Percentiles rank a stretch among this genome's conserved stretches.
Evolutionary conservation across 2,797 vertebrate species (phyloP).

Genomic region (Platalea minor): DNA sequence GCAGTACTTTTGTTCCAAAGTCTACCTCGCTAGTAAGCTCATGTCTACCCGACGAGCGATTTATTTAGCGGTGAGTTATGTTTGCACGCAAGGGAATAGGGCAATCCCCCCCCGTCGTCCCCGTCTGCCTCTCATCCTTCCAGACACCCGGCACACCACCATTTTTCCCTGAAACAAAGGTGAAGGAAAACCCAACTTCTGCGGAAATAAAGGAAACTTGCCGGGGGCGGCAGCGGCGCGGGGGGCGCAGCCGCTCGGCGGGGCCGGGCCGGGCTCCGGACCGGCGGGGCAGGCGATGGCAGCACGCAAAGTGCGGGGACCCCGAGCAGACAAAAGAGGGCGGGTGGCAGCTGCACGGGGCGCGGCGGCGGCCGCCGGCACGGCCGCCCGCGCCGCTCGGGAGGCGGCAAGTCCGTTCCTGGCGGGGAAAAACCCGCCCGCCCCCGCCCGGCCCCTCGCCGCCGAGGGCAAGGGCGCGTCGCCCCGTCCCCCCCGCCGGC

Average conservation of each 20-base stretch:
- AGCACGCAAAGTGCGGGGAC: not conserved
- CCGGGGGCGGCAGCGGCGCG: not conserved
- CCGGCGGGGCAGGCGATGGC: not conserved
- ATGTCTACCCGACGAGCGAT: not conserved
- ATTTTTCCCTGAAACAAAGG: slow-evolving; percentile 32
- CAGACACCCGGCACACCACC: slow-evolving; percentile 19
- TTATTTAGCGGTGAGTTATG: not conserved
- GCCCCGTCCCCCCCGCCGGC: not conserved
- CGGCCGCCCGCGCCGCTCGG: not conserved
- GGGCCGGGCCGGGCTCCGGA: not conserved
- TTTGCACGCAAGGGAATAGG: not conserved
- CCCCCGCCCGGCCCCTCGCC: not conserved
- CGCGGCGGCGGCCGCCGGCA: not conserved
- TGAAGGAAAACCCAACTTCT: not conserved
- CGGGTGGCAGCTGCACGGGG: slow-evolving; percentile 55
- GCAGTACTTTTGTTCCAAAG: not conserved
- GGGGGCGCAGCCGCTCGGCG: not conserved
- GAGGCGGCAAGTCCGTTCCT: not conserved
- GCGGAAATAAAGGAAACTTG: not conserved
- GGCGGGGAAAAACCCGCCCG: not conserved
- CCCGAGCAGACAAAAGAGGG: slow-evolving; percentile 71
- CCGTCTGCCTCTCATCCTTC: slow-evolving; percentile 1
- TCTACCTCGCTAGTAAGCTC: not conserved
- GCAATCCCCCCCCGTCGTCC: not conserved
- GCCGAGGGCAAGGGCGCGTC: not conserved